Conservation (phyloP, 1,140 invertebrate genomes). For the Latrodectus geometricus region DNA sequence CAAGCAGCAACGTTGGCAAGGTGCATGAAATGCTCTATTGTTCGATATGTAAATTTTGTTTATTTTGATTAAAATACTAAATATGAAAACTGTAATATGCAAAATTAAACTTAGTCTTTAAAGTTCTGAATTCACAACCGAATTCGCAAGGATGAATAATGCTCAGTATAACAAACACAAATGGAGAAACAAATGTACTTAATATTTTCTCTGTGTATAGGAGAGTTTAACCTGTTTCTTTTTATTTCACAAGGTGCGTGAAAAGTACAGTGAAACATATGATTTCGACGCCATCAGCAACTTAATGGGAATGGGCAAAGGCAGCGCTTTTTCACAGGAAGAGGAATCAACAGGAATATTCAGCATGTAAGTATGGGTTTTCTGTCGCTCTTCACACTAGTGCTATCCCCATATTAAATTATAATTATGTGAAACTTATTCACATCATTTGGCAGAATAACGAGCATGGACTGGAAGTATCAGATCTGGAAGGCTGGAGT, state of each 20-base stretch:
- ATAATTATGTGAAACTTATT: conserved; percentile 59
- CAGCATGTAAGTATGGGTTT: conserved; percentile 59
- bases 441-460: conserved; percentile 76
- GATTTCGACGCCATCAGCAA: conserved; percentile 97
- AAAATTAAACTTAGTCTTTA: too few relatives aligned
- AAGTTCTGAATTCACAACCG: too few relatives aligned
- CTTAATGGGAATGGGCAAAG: conserved; percentile 94
- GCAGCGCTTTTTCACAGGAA: conserved; percentile 84
- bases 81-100: too few relatives aligned
- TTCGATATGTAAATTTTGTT: too few relatives aligned
- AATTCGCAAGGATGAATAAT: too few relatives aligned
- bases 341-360: conserved; percentile 73
- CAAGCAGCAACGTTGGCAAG: too few relatives aligned
- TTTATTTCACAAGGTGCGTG: conserved; percentile 76
- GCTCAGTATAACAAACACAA: too few relatives aligned
- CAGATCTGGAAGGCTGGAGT: conserved; percentile 98
- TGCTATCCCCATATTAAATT: background rate
- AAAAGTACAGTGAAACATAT: conserved; percentile 97
- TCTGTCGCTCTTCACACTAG: background rate
- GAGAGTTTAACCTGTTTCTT: too few relatives aligned
- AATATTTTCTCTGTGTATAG: too few relatives aligned
- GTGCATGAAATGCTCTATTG: too few relatives aligned
- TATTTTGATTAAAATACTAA: too few relatives aligned
- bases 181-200: too few relatives aligned
- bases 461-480: conserved; percentile 96